Conservation (phyloP, 2,797 vertebrate species). For the Oreochromis grahami region DNA sequence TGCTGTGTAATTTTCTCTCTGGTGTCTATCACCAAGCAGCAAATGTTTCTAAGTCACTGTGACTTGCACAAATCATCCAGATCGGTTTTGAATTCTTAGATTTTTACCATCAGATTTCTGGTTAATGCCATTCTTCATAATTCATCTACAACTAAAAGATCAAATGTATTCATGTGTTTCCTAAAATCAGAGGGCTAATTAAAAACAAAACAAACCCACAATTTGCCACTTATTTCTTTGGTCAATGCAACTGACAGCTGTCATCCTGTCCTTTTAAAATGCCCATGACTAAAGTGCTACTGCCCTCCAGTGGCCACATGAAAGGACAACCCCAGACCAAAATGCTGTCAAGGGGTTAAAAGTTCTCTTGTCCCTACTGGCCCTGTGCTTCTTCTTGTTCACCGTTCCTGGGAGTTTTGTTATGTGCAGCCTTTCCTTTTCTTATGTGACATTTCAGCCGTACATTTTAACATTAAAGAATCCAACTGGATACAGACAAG, state of each 20-base stretch:
- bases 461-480: not conserved
- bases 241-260: not conserved
- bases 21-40: slow-evolving; percentile 72
- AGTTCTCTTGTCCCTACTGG: not conserved
- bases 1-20: slow-evolving; percentile 27
- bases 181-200: not conserved
- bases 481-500: not conserved
- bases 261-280: not conserved
- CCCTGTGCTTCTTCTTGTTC: not conserved
- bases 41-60: slow-evolving; percentile 61
- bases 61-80: slow-evolving; percentile 9
- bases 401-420: not conserved
- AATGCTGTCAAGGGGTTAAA: not conserved
- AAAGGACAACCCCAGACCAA: not conserved
- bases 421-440: not conserved
- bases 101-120: not conserved
- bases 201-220: not conserved
- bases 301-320: slow-evolving; percentile 20
- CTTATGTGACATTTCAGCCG: not conserved
- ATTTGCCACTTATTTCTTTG: not conserved
- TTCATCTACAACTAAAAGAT: not conserved
- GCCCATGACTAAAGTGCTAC: not conserved
- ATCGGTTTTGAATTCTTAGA: not conserved
- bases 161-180: not conserved
- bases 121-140: not conserved